phyloP scores from a whole-genome alignment of 2,888 invertebrate genomes.

The Erynnis tages region DNA sequence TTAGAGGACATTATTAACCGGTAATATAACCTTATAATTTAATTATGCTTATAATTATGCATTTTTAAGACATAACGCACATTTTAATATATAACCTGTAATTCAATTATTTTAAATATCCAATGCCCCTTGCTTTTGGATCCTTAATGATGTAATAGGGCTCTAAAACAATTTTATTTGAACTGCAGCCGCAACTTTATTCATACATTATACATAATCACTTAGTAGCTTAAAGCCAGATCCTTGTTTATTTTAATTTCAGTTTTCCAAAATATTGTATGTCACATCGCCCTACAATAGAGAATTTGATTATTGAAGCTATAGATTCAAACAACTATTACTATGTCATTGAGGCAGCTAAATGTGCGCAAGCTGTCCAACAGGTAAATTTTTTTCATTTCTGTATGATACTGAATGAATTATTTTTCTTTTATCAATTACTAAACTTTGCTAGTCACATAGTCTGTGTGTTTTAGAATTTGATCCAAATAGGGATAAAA shows the following conservation, averaged over 20 bases:
- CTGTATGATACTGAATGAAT: too few relatives aligned
- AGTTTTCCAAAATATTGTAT: conserved; percentile 71
- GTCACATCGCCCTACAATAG: conserved; percentile 56
- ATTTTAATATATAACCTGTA: too few relatives aligned
- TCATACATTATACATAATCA: too few relatives aligned
- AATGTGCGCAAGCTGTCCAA: conserved; percentile 66
- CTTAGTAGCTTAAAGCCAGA: not conserved
- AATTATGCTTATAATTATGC: not conserved
- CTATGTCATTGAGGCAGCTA: conserved; percentile 65
- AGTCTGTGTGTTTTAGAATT: too few relatives aligned
- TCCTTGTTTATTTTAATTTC: conserved; percentile 36
- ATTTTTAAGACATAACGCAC: not conserved
- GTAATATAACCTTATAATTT: conserved; percentile 54
- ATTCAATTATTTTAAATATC: too few relatives aligned
- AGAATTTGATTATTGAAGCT: conserved; percentile 44
- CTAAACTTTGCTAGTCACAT: too few relatives aligned
- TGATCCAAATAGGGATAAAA: too few relatives aligned
- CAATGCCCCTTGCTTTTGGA: too few relatives aligned
- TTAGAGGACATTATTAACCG: conserved; percentile 61
- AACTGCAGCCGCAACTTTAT: too few relatives aligned
- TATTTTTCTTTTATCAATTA: too few relatives aligned
- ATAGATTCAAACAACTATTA: conserved; percentile 51
- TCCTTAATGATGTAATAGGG: too few relatives aligned
- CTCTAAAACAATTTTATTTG: too few relatives aligned
- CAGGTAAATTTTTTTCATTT: conserved; percentile 47